A percentile compares a stretch with the other conserved stretches of the same genome.
Conservation (phyloP, 2,797 vertebrate genomes). For the Tragelaphus eurycerus region DNA sequence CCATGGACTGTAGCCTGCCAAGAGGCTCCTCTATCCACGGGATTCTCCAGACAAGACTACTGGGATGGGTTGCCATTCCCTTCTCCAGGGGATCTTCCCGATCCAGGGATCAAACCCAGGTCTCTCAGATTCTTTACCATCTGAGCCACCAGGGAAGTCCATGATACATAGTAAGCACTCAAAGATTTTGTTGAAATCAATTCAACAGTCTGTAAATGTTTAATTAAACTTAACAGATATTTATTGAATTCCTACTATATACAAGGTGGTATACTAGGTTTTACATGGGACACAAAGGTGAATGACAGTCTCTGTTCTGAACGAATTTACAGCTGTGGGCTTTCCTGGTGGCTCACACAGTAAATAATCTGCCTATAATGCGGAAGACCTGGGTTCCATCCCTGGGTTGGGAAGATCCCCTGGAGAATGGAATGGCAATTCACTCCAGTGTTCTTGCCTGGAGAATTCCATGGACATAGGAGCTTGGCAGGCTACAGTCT, state of each 20-base stretch:
- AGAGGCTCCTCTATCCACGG: not conserved
- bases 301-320: not conserved
- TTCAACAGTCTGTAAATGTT: not conserved
- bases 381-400: not conserved
- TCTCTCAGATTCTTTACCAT: not conserved
- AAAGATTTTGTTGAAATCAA: conserved; percentile 13
- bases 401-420: not conserved
- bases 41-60: not conserved
- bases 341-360: not conserved
- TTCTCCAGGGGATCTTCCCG: accelerated
- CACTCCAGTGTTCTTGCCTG: not conserved
- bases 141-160: not conserved
- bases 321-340: not conserved
- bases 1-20: not conserved
- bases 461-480: not conserved
- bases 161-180: not conserved
- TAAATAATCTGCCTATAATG: not conserved
- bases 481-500: not conserved
- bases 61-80: not conserved
- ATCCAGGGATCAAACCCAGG: not conserved
- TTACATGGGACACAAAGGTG: not conserved
- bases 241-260: not conserved
- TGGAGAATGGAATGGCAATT: not conserved
- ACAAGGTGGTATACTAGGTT: not conserved
- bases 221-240: not conserved